phyloP scores from a whole-genome alignment of 2,888 invertebrate species.

The Eupithecia exiguata region DNA sequence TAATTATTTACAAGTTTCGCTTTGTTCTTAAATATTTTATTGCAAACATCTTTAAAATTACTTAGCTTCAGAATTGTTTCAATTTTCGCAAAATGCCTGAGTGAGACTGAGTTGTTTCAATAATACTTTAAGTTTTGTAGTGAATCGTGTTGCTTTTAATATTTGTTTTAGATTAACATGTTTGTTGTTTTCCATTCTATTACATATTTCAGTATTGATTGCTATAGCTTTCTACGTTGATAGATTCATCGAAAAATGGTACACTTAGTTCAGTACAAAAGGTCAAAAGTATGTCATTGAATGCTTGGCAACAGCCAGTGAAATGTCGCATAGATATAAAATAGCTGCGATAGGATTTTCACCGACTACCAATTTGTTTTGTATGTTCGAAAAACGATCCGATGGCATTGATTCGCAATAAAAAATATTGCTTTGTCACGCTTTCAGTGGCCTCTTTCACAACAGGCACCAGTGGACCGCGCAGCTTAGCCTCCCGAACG shows the following conservation, averaged over 20 bases:
- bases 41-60: slow-evolving; percentile 14
- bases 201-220: not conserved
- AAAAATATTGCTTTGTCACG: slow-evolving; percentile 74
- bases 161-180: not conserved
- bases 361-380: slow-evolving; percentile 67
- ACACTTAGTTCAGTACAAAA: slow-evolving; percentile 35
- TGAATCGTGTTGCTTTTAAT: slow-evolving; percentile 4
- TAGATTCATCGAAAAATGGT: slow-evolving; percentile 28
- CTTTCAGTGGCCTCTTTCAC: slow-evolving; percentile 66
- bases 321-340: slow-evolving; percentile 49
- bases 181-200: not conserved
- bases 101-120: slow-evolving; percentile 15
- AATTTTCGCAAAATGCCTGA: slow-evolving; percentile 11
- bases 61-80: slow-evolving; percentile 5
- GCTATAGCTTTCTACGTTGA: not conserved
- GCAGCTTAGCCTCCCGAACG: slow-evolving; percentile 50
- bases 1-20: slow-evolving; percentile 10
- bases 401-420: slow-evolving; percentile 73
- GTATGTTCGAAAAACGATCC: slow-evolving; percentile 65
- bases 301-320: slow-evolving; percentile 49
- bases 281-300: slow-evolving; percentile 42
- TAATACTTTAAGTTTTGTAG: slow-evolving; percentile 13
- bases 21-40: slow-evolving; percentile 16
- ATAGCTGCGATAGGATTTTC: slow-evolving; percentile 57
- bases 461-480: slow-evolving; percentile 50